phyloP scores from a whole-genome alignment of 2,113 vertebrate genomes.

The Capreolus pygargus region DNA sequence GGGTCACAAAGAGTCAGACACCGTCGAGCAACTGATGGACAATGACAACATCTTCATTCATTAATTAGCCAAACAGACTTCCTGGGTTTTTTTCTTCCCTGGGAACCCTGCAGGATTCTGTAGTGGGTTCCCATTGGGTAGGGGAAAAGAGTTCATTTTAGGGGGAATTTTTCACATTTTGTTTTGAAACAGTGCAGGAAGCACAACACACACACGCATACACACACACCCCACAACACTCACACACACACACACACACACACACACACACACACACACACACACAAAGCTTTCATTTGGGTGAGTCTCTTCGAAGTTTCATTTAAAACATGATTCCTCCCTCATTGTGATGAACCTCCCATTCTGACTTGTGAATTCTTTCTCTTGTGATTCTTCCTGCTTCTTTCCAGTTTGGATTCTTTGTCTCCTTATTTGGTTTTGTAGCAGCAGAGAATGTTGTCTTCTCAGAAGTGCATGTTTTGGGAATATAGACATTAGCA shows the following conservation, averaged over 20 bases:
- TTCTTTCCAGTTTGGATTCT: neutral
- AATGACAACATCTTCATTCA: neutral
- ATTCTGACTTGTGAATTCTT: neutral
- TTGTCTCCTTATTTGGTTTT: neutral
- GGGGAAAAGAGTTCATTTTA: neutral
- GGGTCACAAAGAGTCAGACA: neutral
- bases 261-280: neutral
- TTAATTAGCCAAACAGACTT: neutral
- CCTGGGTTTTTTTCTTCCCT: neutral
- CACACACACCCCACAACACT: no score
- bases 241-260: neutral
- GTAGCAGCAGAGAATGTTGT: neutral
- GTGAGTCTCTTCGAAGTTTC: neutral
- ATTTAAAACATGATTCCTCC: neutral
- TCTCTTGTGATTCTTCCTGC: neutral
- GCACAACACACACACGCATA: neutral
- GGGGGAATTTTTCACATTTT: neutral
- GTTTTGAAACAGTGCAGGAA: neutral
- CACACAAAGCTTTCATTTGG: neutral
- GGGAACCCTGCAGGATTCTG: neutral
- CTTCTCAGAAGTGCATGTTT: neutral
- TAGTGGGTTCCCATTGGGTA: neutral
- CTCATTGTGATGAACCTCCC: neutral
- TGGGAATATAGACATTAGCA: neutral
- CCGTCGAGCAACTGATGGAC: neutral